Percentiles rank a stretch among this genome's conserved stretches.
Evolutionary conservation across 2,797 vertebrate species (phyloP).

Genomic region (Falco peregrinus): DNA sequence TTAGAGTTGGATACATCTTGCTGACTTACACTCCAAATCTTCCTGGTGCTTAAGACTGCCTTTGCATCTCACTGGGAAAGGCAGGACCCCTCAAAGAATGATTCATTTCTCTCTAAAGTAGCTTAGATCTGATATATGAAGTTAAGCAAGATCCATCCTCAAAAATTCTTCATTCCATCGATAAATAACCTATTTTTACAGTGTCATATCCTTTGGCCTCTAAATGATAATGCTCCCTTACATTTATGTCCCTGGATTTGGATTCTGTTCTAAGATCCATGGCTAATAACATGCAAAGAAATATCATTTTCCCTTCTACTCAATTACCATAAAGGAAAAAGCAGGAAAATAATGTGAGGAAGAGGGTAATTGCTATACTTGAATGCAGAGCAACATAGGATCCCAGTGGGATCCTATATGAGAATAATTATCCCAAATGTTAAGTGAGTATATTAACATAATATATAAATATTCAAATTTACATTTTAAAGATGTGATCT

Average conservation of each 20-base stretch:
- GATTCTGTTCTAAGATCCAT: not conserved
- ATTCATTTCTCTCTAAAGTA: not conserved
- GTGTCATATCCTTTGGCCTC: not conserved
- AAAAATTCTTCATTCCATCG: not conserved
- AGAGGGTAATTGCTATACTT: not conserved
- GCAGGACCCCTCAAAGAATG: not conserved
- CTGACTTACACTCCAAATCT: not conserved
- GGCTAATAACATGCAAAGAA: not conserved
- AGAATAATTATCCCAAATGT: not conserved
- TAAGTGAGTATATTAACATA: not conserved
- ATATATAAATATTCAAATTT: not conserved
- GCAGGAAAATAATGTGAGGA: not conserved
- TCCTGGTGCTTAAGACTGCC: not conserved
- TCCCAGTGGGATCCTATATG: not conserved
- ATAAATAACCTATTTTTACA: not conserved
- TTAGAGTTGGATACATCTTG: not conserved
- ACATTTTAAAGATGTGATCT: not conserved
- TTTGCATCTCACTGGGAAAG: not conserved
- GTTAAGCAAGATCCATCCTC: not conserved
- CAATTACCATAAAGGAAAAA: not conserved
- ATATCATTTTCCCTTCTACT: not conserved
- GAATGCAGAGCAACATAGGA: not conserved
- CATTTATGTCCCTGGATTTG: not conserved
- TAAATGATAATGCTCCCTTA: not conserved
- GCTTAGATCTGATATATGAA: not conserved